Evolutionary conservation across 2,113 vertebrate genomes (phyloP), one percentile per base, ranked within the genome.

Genomic region (Amblyopsis rosae): DNA sequence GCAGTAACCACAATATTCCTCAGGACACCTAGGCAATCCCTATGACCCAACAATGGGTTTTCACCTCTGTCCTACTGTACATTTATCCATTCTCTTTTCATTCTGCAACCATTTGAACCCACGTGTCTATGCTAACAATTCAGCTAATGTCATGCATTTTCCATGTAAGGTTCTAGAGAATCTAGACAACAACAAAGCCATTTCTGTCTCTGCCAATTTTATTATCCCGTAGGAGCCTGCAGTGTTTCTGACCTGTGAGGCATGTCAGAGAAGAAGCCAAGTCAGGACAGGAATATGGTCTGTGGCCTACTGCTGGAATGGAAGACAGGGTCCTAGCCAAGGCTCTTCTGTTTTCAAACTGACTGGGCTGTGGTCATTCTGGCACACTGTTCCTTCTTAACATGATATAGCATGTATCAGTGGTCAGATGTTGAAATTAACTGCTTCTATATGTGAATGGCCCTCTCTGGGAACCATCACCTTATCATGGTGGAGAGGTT

Each of bases 181-280:
- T 55, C 13, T 15, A 19, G 54, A 12, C 69, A 85, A 80, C n/a
- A 53, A 83, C 75, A 83, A 80, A 80, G 83, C 46, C 72, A 66
- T 78, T 81, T 79, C 81, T 84, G 81, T 87, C 66, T 77, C 51
- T 47, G 58, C 66, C 47, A 60, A 75, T 83, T 88, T 84, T 89
- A 89, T 87, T 77, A 77, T 78, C 77, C 66, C 67, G 86, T 87
- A 82, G 83, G 82, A 81, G 75, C 49, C 77, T 41, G 49, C 9
- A 32, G 72, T 77, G 69, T 82, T 59, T 85, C 47, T 84, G 86
- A 89, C 84, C 79, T 67, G 63, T 4, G 70, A 82, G 88, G 82
- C 71, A 82, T 86, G 79, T 75, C 56, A 56, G 70, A 81, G 54
- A 72, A 60, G 71, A 69, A 65, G 80, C 85, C 79, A 86, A 86